Base-by-base conservation (phyloP, 2,888 invertebrate genomes). In the Sphaeridia pumilis region DNA sequence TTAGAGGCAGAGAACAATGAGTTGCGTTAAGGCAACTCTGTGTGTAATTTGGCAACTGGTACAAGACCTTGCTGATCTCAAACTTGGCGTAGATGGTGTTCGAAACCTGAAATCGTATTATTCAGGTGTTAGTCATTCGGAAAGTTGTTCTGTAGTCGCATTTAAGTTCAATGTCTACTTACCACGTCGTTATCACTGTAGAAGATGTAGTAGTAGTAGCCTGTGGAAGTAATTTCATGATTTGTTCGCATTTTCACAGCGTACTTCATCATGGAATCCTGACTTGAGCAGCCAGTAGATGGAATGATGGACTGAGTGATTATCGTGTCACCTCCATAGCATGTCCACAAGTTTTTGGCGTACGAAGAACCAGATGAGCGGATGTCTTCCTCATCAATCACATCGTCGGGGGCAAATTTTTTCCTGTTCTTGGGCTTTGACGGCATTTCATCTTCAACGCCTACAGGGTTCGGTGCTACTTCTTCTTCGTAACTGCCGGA, bases 191-290 rank as follows among this genome's bases (percentile, higher is more conserved):
- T 87, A 69, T 88, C 86, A 65, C 85, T 87, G 67, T 87, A 87
- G 71, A 88, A 87, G 63, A 88, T 86, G 66, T 87, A 88, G 71
- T 88, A 88, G 69, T 87, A 88, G 71, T 87, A 87, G 5, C 87
- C 87, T 68, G 86, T 83, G 47, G 78, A 74, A 34, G 76, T 73
- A 24, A 87, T 82, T 60, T 84, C 78, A 65, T 87, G 85, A 53
- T 76, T 77, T 1, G 79, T 76, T 57, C 78, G 73, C 74, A 84
- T 80, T 59, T 82, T 82, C 25, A 79, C 78, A 4, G 79, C 79
- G 50, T 63, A 60, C 53, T 75, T 76, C 65, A 84, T 79, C 60
- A 85, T 74, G 65, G 81, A 83, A 63, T 78, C 77, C 0, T 83
- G 78, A 69, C 79, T 79, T 31, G 76, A 77, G 67, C 87, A 87